A percentile compares a stretch with the other conserved stretches of the same genome.
Evolutionary conservation across 2,797 vertebrate species (phyloP).

Genomic region (Tachyglossus aculeatus): DNA sequence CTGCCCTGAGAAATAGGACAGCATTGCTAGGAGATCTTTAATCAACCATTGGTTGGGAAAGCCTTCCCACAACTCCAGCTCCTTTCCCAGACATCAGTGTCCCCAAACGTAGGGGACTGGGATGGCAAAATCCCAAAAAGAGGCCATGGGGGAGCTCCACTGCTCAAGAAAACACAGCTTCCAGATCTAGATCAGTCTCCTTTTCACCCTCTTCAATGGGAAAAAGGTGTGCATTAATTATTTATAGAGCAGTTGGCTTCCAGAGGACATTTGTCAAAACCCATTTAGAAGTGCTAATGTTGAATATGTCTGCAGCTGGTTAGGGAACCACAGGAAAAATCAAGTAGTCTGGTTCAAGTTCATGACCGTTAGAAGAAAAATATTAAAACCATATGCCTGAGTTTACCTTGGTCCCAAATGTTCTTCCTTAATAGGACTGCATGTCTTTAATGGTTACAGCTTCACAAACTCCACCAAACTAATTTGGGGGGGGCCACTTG

Average conservation of each 20-base stretch:
- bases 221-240: not conserved
- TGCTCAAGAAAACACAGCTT: conserved; percentile 8
- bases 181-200: conserved; percentile 51
- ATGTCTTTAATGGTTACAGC: conserved; percentile 52
- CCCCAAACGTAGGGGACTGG: too few species aligned
- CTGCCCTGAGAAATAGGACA: too few species aligned
- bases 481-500: conserved; percentile 40
- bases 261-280: conserved; percentile 50
- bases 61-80: too few species aligned
- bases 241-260: conserved; percentile 51
- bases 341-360: conserved; percentile 31
- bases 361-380: not conserved
- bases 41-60: too few species aligned
- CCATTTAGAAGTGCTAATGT: conserved; percentile 47
- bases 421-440: conserved; percentile 47
- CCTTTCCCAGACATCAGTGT: too few species aligned
- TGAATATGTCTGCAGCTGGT: conserved; percentile 59
- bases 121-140: conserved; percentile 11
- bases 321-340: conserved; percentile 52
- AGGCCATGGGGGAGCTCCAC: conserved; percentile 29
- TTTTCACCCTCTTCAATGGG: conserved; percentile 43
- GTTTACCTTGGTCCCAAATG: conserved; percentile 41
- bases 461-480: conserved; percentile 41
- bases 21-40: too few species aligned
- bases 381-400: conserved; percentile 45